Evolutionary conservation across 2,888 invertebrate genomes (phyloP).

Genomic region (Nysson spinosus): DNA sequence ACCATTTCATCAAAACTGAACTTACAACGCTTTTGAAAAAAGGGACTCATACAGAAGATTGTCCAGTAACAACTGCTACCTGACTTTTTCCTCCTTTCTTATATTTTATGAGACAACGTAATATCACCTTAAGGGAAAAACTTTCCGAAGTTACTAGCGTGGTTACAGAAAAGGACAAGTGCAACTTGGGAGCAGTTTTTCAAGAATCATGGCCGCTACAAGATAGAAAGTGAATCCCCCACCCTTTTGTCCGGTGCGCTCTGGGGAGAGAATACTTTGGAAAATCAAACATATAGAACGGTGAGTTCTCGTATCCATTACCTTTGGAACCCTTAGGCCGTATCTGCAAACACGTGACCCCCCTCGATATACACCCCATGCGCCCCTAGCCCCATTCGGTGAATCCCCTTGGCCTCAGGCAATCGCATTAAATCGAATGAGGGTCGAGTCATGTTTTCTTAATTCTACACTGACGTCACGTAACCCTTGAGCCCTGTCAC

Average conservation of each 20-base stretch:
- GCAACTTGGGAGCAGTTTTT: slow-evolving; percentile 46
- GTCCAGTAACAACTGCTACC: no score
- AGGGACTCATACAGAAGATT: no score
- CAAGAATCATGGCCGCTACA: slow-evolving; percentile 49
- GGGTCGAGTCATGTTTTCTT: slow-evolving; percentile 60
- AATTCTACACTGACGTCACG: slow-evolving; percentile 53
- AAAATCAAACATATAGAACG: slow-evolving; percentile 50
- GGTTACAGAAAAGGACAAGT: slow-evolving; percentile 26
- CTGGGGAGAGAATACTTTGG: slow-evolving; percentile 46
- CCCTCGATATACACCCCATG: slow-evolving; percentile 43
- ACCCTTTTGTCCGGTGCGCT: slow-evolving; percentile 24
- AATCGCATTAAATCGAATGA: slow-evolving; percentile 56
- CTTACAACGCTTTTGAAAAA: no score
- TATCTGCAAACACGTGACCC: slow-evolving; percentile 58
- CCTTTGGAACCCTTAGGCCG: slow-evolving; percentile 53
- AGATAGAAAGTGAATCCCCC: slow-evolving; percentile 61
- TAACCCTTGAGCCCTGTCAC: slow-evolving; percentile 18
- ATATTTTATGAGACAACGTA: no score
- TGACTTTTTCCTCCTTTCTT: no score
- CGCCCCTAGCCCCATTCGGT: slow-evolving; percentile 13
- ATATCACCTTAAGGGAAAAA: not conserved
- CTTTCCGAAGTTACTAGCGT: not conserved
- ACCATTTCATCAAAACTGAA: no score
- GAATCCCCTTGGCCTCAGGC: slow-evolving; percentile 29
- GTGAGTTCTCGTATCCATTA: slow-evolving; percentile 67